Evolutionary conservation across 2,888 invertebrate species (phyloP), one percentile per base, ranked within the genome.

Genomic region (Choristoneura rosaceana): DNA sequence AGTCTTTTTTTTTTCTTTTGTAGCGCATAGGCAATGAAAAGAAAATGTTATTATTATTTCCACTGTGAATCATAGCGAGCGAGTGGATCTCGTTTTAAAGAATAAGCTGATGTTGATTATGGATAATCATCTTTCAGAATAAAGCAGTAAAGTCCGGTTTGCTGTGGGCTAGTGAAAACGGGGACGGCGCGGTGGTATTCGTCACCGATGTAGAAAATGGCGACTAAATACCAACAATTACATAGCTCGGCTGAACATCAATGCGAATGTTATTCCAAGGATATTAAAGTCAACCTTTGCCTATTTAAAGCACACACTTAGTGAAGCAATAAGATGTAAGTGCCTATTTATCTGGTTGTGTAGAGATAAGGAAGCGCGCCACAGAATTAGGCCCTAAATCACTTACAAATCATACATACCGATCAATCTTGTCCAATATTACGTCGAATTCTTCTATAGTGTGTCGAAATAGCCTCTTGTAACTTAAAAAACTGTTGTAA

Each of bases 121-220:
- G 85, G 81, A 90, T 86, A 87, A 86, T 89, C 80, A 85, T 87
- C 91, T 90, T 87, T 90, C 86, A 17, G 89, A 83, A 79, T 84
- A 86, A 81, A 84, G 87, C 81, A 79, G 86, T 93, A 93, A 88
- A 90, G 93, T 91, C 88, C 85, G 86, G 87, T 92, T 93, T 92
- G 80, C 86, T 79, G 80, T 83, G 85, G 79, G 77, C 79, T 78
- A 78, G 77, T 77, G 79, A 82, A 91, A 92, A 90, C 88, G 93
- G 89, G 92, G 92, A 91, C 93, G 91, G 88, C 78, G 80, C 90
- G 87, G 88, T 78, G 84, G 89, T 89, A 91, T 92, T 93, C 93
- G 93, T 94, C 93, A 94, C 90, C 90, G 89, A 89, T 84, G 90
- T 93, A 93, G 93, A 93, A 94, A 93, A 94, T 93, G 93, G 93